phyloP scores from a whole-genome alignment of 2,797 vertebrate species.

The Thripadectes ignobilis region DNA sequence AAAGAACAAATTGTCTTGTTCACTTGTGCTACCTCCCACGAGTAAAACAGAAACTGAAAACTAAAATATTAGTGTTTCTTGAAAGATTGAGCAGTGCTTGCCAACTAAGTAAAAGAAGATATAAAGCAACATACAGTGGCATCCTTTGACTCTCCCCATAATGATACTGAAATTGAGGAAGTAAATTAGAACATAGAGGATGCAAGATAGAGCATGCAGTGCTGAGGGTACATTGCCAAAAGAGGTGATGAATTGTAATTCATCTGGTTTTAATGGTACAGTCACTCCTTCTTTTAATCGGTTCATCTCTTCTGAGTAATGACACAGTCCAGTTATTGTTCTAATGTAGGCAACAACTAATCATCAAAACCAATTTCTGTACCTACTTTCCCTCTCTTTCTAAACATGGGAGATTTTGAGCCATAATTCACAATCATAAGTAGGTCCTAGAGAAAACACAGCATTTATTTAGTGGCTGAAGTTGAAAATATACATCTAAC shows the following conservation, averaged over 20 bases:
- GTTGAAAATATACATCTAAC: not conserved
- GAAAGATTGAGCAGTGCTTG: not conserved
- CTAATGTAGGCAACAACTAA: not conserved
- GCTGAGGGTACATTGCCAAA: not conserved
- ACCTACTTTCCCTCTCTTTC: not conserved
- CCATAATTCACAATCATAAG: not conserved
- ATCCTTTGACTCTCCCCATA: not conserved
- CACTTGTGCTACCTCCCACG: not conserved
- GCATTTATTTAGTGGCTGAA: not conserved
- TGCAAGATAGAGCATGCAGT: constrained; percentile 37
- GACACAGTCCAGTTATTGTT: constrained; percentile 1
- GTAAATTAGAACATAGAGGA: not conserved
- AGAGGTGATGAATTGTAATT: constrained; percentile 9
- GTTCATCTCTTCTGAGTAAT: constrained; percentile 4
- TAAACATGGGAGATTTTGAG: not conserved
- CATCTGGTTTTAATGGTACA: constrained; percentile 30
- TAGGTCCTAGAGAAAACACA: not conserved
- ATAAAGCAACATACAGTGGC: not conserved
- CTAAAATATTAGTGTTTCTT: not conserved
- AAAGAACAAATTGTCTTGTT: not conserved
- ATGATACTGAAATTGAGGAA: not conserved
- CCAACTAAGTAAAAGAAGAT: not conserved
- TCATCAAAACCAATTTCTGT: not conserved
- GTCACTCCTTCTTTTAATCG: constrained; percentile 15
- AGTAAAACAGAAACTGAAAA: not conserved